Conservation (phyloP, 2,797 vertebrate genomes). For the Platalea minor region DNA sequence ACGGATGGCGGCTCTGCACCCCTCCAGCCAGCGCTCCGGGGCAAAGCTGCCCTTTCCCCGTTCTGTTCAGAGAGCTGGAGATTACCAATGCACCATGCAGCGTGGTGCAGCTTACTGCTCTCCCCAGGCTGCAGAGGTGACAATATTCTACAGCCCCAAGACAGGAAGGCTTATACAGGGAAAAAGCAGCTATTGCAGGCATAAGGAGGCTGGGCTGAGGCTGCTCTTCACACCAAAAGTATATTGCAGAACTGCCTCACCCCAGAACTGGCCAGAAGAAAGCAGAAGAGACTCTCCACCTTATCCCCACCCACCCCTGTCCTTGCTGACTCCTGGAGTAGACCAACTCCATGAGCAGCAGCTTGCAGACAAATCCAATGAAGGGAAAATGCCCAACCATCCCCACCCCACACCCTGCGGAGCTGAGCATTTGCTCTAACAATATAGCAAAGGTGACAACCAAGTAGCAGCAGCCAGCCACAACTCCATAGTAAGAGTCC, state of each 20-base stretch:
- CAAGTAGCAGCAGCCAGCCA: background rate
- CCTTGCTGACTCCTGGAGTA: background rate
- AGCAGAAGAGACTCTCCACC: background rate
- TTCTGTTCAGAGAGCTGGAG: background rate
- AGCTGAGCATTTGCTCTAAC: background rate
- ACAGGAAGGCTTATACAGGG: background rate
- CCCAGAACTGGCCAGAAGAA: background rate
- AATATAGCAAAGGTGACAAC: background rate
- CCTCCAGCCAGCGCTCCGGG: background rate
- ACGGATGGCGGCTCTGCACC: accelerated
- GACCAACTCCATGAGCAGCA: background rate
- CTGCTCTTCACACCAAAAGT: too few species aligned
- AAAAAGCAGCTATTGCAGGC: background rate
- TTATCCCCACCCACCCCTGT: background rate
- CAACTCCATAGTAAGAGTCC: accelerated
- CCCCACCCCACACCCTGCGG: background rate
- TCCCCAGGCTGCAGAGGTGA: background rate
- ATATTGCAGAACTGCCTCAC: background rate
- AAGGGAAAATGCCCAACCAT: background rate
- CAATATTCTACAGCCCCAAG: background rate
- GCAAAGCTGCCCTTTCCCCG: background rate
- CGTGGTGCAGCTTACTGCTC: background rate
- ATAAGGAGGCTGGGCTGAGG: background rate
- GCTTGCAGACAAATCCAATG: background rate
- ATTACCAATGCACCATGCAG: background rate